phyloP scores from a whole-genome alignment of 2,888 invertebrate species.

The Axea sp. region DNA sequence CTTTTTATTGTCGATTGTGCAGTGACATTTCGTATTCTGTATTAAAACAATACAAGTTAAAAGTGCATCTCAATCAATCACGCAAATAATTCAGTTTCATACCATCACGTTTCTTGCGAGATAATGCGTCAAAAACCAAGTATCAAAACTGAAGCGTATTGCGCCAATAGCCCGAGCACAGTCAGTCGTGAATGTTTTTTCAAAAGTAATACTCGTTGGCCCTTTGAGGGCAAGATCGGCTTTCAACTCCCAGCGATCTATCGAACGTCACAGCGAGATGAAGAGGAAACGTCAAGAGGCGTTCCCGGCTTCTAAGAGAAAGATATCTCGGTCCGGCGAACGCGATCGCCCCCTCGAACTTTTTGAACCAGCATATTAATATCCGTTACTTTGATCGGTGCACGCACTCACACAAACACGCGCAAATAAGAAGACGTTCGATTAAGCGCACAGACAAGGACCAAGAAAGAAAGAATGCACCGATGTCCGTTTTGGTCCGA shows the following conservation, averaged over 20 bases:
- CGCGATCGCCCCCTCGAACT: conserved; percentile 60
- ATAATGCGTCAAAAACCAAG: conserved; percentile 15
- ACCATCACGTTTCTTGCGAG: conserved; percentile 1
- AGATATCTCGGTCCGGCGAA: conserved; percentile 52
- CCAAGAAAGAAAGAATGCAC: conserved; percentile 46
- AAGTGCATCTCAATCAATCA: conserved; percentile 18
- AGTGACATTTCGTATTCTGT: too few species aligned
- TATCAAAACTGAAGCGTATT: conserved; percentile 23
- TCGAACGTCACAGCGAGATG: conserved; percentile 61
- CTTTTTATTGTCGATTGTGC: too few species aligned
- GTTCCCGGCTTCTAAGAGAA: conserved; percentile 55
- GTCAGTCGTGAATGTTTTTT: conserved; percentile 32
- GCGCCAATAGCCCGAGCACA: conserved; percentile 18
- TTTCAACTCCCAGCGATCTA: conserved; percentile 54
- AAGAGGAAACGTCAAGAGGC: conserved; percentile 62
- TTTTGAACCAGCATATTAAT: conserved; percentile 60
- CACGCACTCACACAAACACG: conserved; percentile 41
- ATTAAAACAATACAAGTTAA: not conserved
- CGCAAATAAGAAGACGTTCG: conserved; percentile 54
- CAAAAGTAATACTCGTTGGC: conserved; percentile 45
- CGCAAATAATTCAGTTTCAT: conserved; percentile 14
- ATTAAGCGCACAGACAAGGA: conserved; percentile 56
- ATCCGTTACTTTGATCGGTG: conserved; percentile 52
- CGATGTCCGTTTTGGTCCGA: conserved; percentile 59
- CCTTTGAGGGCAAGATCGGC: conserved; percentile 55